Percentiles rank a stretch among this genome's conserved stretches.
Conservation (phyloP, 2,888 invertebrate genomes). For the Amblyteles armatorius region DNA sequence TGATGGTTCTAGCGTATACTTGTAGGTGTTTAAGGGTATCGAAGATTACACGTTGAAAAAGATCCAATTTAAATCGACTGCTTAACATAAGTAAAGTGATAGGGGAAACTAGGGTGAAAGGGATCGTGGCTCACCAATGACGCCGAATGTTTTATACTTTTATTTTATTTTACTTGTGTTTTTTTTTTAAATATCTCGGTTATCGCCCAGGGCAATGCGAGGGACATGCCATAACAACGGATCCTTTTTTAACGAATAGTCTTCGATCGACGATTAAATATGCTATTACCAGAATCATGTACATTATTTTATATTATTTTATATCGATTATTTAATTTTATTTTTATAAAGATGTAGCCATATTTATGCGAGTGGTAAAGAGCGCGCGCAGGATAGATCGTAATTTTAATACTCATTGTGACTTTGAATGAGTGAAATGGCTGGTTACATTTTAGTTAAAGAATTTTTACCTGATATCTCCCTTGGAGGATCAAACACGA, state of each 20-base stretch:
- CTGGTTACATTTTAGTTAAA: conserved; percentile 74
- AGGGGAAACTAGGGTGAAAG: neutral
- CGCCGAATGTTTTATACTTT: neutral
- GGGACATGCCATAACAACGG: conserved; percentile 23
- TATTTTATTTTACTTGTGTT: neutral
- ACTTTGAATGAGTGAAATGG: conserved; percentile 72
- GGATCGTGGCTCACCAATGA: neutral
- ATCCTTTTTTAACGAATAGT: conserved; percentile 67
- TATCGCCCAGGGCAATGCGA: neutral
- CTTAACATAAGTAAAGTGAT: conserved; percentile 2
- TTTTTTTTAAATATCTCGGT: neutral
- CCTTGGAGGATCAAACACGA: conserved; percentile 61
- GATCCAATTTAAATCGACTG: conserved; percentile 40
- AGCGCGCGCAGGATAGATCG: conserved; percentile 52
- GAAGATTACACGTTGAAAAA: conserved; percentile 74
- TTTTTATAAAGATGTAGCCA: conserved; percentile 76
- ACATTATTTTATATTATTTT: conserved; percentile 80
- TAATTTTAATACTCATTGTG: conserved; percentile 76
- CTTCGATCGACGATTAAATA: conserved; percentile 68
- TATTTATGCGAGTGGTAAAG: conserved; percentile 68
- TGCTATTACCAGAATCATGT: conserved; percentile 75
- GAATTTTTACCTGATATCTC: conserved; percentile 72
- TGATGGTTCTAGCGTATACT: conserved; percentile 83
- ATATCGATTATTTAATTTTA: conserved; percentile 81
- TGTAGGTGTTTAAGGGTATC: conserved; percentile 76